Conservation (phyloP, 2,888 invertebrate species). For the Rhagium mordax region DNA sequence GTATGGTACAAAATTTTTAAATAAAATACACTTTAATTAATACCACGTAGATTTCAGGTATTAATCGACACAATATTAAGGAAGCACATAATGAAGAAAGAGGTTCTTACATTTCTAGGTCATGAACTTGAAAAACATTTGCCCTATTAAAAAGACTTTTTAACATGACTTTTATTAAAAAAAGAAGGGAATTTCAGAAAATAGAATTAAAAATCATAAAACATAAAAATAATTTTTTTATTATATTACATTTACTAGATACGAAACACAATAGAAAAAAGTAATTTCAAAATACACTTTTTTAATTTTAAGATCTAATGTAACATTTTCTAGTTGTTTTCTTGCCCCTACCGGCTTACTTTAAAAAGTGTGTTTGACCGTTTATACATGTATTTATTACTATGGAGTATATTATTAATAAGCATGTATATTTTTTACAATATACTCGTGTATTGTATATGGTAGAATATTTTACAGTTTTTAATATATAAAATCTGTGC, state of each 20-base stretch:
- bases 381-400: too few species aligned
- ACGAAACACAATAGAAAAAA: not conserved
- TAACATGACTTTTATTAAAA: not conserved
- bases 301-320: not conserved
- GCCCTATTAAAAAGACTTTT: constrained; percentile 15
- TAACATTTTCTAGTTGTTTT: not conserved
- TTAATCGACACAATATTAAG: constrained; percentile 60
- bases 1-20: constrained; percentile 58
- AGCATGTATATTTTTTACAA: too few species aligned
- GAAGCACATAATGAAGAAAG: constrained; percentile 64
- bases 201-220: constrained; percentile 1
- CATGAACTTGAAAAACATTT: constrained; percentile 54
- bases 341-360: not conserved
- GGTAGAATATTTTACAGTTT: too few species aligned
- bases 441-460: too few species aligned
- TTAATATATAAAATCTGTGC: too few species aligned
- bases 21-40: constrained; percentile 52
- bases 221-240: too few species aligned
- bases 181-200: not conserved
- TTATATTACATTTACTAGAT: not conserved
- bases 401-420: too few species aligned
- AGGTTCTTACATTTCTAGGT: constrained; percentile 45
- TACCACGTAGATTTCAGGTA: constrained; percentile 49
- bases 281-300: not conserved
- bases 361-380: too few species aligned